phyloP scores from a whole-genome alignment of 2,797 vertebrate genomes.

The Scarus forsteni region DNA sequence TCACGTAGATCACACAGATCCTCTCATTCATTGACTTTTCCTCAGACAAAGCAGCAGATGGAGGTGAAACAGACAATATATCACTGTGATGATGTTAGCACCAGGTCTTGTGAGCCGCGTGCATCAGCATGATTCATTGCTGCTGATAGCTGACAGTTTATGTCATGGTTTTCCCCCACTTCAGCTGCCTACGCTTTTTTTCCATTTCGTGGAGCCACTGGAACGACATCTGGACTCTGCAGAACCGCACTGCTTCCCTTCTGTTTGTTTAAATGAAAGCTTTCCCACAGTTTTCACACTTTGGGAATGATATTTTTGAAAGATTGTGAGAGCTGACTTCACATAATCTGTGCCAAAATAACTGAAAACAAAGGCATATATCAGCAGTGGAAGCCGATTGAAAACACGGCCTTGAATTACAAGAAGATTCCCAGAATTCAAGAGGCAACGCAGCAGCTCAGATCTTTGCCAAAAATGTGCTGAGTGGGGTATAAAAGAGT shows the following conservation, averaged over 20 bases:
- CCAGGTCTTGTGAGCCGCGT: constrained; percentile 37
- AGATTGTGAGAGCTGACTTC: constrained; percentile 25
- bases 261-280: constrained; percentile 58
- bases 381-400: background rate
- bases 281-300: constrained; percentile 48
- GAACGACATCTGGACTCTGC: constrained; percentile 70
- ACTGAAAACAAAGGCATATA: constrained; percentile 12
- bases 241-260: constrained; percentile 15
- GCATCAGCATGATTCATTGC: constrained; percentile 77
- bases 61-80: constrained; percentile 47
- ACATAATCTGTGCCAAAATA: background rate
- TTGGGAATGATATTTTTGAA: constrained; percentile 3
- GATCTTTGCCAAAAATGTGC: constrained; percentile 72
- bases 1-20: constrained; percentile 29
- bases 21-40: constrained; percentile 46
- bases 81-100: constrained; percentile 55
- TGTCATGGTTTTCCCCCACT: constrained; percentile 79
- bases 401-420: constrained; percentile 14
- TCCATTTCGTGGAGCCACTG: constrained; percentile 58
- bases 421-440: constrained; percentile 23
- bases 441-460: constrained; percentile 22
- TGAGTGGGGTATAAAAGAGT: constrained; percentile 66
- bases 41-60: constrained; percentile 46
- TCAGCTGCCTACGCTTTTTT: constrained; percentile 63
- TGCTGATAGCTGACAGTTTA: constrained; percentile 73